Conservation (phyloP, 2,888 invertebrate genomes). For the Scaptodrosophila latifasciaeformis region DNA sequence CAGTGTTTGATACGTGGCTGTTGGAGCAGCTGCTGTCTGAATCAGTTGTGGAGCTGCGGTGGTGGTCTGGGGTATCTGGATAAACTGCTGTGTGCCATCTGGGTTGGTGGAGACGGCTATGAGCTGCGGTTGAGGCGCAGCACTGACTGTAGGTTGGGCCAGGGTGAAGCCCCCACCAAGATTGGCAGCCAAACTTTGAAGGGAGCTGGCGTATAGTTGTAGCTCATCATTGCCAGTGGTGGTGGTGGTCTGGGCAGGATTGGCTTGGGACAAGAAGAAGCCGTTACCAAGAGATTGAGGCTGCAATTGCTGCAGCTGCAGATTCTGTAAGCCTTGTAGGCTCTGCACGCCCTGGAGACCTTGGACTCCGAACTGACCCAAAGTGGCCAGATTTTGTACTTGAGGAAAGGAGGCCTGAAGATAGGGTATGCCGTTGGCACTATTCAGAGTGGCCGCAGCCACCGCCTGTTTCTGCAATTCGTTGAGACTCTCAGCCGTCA, state of each 20-base stretch:
- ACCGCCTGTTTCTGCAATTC: constrained; percentile 65
- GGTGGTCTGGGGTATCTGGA: constrained; percentile 57
- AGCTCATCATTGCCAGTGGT: constrained; percentile 50
- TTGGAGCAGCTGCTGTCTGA: constrained; percentile 27
- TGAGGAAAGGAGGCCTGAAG: constrained; percentile 61
- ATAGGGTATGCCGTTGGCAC: constrained; percentile 56
- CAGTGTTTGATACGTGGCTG: constrained; percentile 58
- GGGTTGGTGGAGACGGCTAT: constrained; percentile 68
- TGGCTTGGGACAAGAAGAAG: constrained; percentile 64
- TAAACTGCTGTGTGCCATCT: constrained; percentile 67
- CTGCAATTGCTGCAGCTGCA: constrained; percentile 61
- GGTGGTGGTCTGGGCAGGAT: constrained; percentile 22
- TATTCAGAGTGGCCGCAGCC: constrained; percentile 44
- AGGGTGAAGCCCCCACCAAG: constrained; percentile 68
- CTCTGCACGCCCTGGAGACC: constrained; percentile 49
- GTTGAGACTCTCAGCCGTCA: constrained; percentile 53
- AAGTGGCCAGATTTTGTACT: constrained; percentile 50
- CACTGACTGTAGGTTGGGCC: constrained; percentile 50
- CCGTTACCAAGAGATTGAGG: constrained; percentile 66
- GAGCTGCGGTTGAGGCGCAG: constrained; percentile 56
- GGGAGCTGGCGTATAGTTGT: constrained; percentile 66
- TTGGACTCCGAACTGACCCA: constrained; percentile 55
- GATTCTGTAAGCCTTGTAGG: constrained; percentile 35
- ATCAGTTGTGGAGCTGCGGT: constrained; percentile 31
- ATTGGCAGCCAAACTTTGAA: constrained; percentile 67